A percentile compares a stretch with the other conserved stretches of the same genome.
Conservation (phyloP, 1,140 invertebrate species). For the Zeugodacus cucurbitae region DNA sequence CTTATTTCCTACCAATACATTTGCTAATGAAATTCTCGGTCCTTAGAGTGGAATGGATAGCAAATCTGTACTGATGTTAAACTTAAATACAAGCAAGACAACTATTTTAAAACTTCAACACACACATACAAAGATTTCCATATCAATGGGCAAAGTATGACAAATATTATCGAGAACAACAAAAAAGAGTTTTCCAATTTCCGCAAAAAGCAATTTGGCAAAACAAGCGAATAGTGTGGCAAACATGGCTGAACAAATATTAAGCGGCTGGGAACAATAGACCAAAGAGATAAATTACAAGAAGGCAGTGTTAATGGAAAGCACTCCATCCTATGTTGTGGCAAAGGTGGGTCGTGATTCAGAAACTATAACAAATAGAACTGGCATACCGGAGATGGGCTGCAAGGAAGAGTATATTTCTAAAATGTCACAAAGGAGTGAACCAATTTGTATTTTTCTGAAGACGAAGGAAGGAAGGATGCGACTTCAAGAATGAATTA, state of each 20-base stretch:
- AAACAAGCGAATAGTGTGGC: background rate
- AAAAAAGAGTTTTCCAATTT: background rate
- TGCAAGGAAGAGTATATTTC: too few species aligned
- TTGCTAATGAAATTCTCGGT: background rate
- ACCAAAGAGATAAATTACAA: background rate
- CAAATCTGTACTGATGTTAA: too few species aligned
- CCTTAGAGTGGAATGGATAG: too few species aligned
- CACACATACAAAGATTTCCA: background rate
- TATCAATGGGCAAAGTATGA: background rate
- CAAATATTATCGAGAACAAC: background rate
- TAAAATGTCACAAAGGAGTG: too few species aligned
- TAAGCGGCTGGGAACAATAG: background rate
- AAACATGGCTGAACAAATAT: background rate
- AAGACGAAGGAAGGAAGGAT: background rate
- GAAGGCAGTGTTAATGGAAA: background rate
- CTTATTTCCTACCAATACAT: too few species aligned
- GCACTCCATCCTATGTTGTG: background rate
- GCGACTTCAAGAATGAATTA: background rate
- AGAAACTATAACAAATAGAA: too few species aligned
- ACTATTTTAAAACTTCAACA: background rate
- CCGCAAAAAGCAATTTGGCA: conserved; percentile 40
- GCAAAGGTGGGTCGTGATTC: too few species aligned
- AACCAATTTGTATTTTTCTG: background rate
- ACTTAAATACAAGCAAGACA: too few species aligned
- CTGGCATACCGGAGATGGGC: too few species aligned